These are phyloP conservation scores for Microcebus lehilahytsara DNA, from an alignment of 2,113 vertebrate species.

Conservation along the genomic window DNA sequence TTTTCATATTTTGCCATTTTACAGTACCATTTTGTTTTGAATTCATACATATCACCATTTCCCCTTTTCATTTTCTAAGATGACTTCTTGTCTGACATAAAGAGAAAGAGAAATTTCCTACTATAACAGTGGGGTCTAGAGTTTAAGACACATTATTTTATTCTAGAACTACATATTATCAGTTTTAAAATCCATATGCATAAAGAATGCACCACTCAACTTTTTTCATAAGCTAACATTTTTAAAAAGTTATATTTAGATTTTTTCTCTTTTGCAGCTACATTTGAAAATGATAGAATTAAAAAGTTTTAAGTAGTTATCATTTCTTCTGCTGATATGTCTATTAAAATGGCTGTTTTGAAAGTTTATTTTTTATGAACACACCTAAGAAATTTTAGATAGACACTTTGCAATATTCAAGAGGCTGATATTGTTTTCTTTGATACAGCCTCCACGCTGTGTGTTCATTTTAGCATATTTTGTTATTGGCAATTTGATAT, in stretches of 20 bases:
- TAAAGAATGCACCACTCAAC: constrained; percentile 72
- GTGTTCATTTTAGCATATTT: constrained; percentile 79
- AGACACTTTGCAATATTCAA: constrained; percentile 69
- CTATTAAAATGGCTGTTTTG: constrained; percentile 64
- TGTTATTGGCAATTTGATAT: constrained; percentile 80
- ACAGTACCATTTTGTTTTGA: constrained; percentile 60
- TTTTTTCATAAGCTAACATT: constrained; percentile 82
- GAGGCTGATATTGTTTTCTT: constrained; percentile 71
- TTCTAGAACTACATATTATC: not conserved
- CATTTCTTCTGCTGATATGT: constrained; percentile 69
- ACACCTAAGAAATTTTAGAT: constrained; percentile 44
- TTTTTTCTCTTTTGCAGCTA: constrained; percentile 70
- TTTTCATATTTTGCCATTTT: constrained; percentile 75
- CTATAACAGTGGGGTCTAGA: constrained; percentile 55
- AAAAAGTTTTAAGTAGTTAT: constrained; percentile 71
- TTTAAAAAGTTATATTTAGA: constrained; percentile 68
- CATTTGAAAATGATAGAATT: constrained; percentile 71
- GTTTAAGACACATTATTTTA: constrained; percentile 26
- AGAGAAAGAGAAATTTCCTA: constrained; percentile 27
- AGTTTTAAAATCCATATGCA: constrained; percentile 44
- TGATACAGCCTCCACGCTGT: constrained; percentile 81
- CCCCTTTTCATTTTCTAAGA: constrained; percentile 73
- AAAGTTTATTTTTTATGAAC: constrained; percentile 76
- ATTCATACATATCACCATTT: constrained; percentile 54
- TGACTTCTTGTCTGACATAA: constrained; percentile 66